Evolutionary conservation across 1,140 invertebrate genomes (phyloP), one percentile per base, ranked within the genome.

Genomic region (Drosophila nannoptera): DNA sequence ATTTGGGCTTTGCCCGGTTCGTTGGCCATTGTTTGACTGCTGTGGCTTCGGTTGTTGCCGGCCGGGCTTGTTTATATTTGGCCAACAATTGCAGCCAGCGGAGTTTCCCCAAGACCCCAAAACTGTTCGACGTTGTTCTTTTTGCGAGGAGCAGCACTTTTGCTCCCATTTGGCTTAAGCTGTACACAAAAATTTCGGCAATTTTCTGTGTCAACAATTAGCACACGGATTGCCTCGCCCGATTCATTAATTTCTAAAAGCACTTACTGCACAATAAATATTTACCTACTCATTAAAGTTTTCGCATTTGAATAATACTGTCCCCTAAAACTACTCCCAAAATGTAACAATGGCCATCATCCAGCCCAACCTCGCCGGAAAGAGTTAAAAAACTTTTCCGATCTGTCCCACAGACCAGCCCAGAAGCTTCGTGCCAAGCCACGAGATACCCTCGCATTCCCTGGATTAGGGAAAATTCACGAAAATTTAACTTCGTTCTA

Each of bases 231-330:
- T 75, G 53, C 5, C 31, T 43, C 14, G 4, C 49, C 31, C n/a
- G 36, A 54, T 54, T 73, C 75, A 83, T 83, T 66, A 78, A 82
- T 78, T 82, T 50, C 73, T 66, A 56, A 52, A 7, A 31, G 43
- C 69, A 14, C 4, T 45, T 7, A 2, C 9, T 42, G 11, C n/a
- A 83, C 65, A 84, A 84, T 78, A 83, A 83, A 83, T 83, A 84
- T 83, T 83, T 78, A 83, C 80, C 78, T 78, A 73, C 78, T 84
- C 80, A 83, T 83, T 83, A 78, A 83, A 83, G 72, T 83, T 83
- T 84, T 75, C 80, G 61, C 80, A 83, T 84, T 84, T 78, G 78
- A 82, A 73, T 73, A 62, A 78, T 76, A 69, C 38, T 65, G 58
- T 36, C 14, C 16, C 46, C 9, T n/a, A 56, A 54, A 82, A 77